Conservation (phyloP, 2,797 vertebrate genomes). For the Poecilia gillii region DNA sequence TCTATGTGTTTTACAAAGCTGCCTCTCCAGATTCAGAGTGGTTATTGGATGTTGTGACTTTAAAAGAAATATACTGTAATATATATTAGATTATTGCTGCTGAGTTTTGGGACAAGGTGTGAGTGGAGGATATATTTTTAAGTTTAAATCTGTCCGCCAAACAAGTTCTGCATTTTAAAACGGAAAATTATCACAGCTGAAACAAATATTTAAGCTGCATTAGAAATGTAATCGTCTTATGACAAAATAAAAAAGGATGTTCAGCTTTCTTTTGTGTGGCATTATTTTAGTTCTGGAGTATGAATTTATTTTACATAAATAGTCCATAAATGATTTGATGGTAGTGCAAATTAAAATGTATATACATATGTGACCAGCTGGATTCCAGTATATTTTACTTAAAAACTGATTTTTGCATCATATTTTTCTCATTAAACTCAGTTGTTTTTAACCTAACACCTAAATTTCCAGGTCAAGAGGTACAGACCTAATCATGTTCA, state of each 20-base stretch:
- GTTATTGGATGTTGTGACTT: slow-evolving; percentile 47
- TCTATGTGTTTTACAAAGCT: slow-evolving; percentile 24
- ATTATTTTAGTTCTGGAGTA: not conserved
- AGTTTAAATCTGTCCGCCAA: slow-evolving; percentile 42
- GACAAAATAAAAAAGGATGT: slow-evolving; percentile 43
- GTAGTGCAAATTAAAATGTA: not conserved
- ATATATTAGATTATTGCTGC: slow-evolving; percentile 26
- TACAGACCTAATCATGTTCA: not conserved
- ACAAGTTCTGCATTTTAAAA: slow-evolving; percentile 24
- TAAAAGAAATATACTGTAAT: slow-evolving; percentile 33
- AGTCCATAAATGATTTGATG: not conserved
- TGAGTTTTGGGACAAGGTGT: slow-evolving; percentile 8
- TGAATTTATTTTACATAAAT: not conserved
- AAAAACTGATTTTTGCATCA: not conserved
- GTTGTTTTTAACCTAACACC: not conserved
- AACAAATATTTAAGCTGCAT: slow-evolving; percentile 23
- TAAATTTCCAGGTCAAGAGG: not conserved
- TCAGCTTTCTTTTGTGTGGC: slow-evolving; percentile 8
- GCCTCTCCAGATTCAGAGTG: slow-evolving; percentile 19
- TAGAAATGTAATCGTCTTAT: slow-evolving; percentile 43
- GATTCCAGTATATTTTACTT: not conserved
- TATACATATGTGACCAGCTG: not conserved
- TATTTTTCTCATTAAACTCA: not conserved
- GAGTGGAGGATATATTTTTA: slow-evolving; percentile 9
- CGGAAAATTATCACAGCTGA: not conserved